A percentile compares a stretch with the other conserved stretches of the same genome.
Evolutionary conservation across 2,797 vertebrate species (phyloP).

Genomic region (Mallotus villosus): DNA sequence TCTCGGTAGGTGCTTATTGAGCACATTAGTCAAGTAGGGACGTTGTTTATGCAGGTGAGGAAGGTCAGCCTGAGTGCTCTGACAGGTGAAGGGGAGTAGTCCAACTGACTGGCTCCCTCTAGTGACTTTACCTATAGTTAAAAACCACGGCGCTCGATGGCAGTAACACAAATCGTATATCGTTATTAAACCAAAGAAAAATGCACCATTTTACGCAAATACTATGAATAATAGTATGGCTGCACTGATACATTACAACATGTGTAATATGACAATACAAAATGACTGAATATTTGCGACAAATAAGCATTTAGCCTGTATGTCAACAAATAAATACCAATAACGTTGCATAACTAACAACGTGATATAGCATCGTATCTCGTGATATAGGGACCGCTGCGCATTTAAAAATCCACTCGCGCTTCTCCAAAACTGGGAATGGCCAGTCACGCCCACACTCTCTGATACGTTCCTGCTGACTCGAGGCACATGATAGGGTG

Average conservation of each 20-base stretch:
- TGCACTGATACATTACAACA: no score
- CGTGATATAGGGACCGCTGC: not conserved
- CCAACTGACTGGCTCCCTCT: constrained; percentile 39
- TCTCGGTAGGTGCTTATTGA: not conserved
- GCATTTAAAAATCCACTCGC: constrained; percentile 11
- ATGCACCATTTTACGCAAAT: no score
- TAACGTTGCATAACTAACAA: not conserved
- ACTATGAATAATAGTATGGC: no score
- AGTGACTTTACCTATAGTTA: constrained; percentile 18
- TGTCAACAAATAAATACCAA: no score
- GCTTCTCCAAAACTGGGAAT: constrained; percentile 5
- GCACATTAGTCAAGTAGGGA: constrained; percentile 11
- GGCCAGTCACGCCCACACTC: constrained; percentile 48
- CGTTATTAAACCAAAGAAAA: no score
- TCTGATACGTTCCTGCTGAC: constrained; percentile 63
- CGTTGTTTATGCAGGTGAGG: constrained; percentile 20
- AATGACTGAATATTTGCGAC: no score
- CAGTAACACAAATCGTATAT: no score
- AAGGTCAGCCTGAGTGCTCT: not conserved
- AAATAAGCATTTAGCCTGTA: not conserved
- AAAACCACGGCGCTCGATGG: not conserved
- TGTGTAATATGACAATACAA: no score
- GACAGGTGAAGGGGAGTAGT: not conserved
- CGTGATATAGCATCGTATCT: not conserved
- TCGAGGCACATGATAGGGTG: constrained; percentile 74